A percentile compares a stretch with the other conserved stretches of the same genome.
These are phyloP conservation scores for Burhinus bistriatus DNA, from an alignment of 2,113 vertebrate genomes.

Conservation along the genomic window DNA sequence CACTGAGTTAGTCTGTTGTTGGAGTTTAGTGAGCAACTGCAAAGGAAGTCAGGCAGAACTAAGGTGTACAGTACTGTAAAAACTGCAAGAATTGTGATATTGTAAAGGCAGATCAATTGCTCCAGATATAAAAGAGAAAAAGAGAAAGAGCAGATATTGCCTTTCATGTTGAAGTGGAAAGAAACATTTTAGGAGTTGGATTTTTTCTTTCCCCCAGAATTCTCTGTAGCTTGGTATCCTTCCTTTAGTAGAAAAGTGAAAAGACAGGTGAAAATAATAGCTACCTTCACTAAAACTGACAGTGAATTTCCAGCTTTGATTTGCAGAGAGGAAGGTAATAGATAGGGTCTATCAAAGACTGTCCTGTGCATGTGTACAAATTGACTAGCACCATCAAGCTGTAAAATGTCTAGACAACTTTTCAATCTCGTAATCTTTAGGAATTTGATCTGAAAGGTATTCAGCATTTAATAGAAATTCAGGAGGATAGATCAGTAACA, in stretches of 20 bases:
- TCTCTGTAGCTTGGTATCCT: not conserved
- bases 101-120: not conserved
- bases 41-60: not conserved
- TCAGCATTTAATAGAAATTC: not conserved
- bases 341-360: not conserved
- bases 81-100: not conserved
- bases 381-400: not conserved
- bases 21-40: not conserved
- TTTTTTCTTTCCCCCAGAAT: not conserved
- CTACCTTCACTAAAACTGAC: not conserved
- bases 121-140: not conserved
- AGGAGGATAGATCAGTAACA: not conserved
- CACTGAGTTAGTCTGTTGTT: not conserved
- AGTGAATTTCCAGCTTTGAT: not conserved
- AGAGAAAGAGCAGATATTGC: not conserved
- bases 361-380: not conserved
- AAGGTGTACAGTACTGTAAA: not conserved
- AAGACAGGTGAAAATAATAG: not conserved
- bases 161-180: not conserved
- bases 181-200: not conserved
- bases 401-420: not conserved
- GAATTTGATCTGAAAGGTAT: not conserved
- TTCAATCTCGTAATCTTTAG: not conserved
- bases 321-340: not conserved
- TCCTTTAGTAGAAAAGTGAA: not conserved